A percentile compares a stretch with the other conserved stretches of the same genome.
Conservation (phyloP, 2,888 invertebrate genomes). For the Agonopterix subpropinquella region DNA sequence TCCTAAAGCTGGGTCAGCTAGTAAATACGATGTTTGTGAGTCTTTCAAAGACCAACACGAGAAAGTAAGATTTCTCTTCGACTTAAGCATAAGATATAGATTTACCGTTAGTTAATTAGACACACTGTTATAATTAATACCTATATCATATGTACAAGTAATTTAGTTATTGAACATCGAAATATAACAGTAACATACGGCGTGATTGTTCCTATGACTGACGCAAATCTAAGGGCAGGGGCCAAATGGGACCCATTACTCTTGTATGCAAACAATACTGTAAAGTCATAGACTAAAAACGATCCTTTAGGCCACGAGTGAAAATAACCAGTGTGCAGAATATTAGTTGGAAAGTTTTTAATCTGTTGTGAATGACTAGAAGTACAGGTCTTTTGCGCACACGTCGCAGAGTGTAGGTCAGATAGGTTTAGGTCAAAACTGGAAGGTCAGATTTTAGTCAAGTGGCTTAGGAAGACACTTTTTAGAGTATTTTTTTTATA, state of each 20-base stretch:
- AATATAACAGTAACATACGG: slow-evolving; percentile 44
- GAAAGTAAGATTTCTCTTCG: too few relatives aligned
- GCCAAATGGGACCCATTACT: slow-evolving; percentile 61
- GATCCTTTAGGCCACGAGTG: background rate
- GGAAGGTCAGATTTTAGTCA: slow-evolving; percentile 39
- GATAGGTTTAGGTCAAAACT: slow-evolving; percentile 31
- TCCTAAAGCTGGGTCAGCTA: too few relatives aligned
- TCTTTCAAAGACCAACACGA: too few relatives aligned
- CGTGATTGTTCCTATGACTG: slow-evolving; percentile 63
- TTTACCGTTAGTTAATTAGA: too few relatives aligned
- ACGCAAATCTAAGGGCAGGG: slow-evolving; percentile 57
- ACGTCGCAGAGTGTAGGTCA: slow-evolving; percentile 48
- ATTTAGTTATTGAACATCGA: slow-evolving; percentile 35
- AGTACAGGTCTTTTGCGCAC: slow-evolving; percentile 34
- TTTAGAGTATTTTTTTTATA: too few relatives aligned
- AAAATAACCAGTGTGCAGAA: background rate
- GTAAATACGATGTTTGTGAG: too few relatives aligned
- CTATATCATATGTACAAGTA: too few relatives aligned
- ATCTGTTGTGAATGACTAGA: slow-evolving; percentile 19
- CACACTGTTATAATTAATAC: too few relatives aligned
- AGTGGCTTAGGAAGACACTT: slow-evolving; percentile 41
- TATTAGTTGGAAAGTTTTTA: background rate
- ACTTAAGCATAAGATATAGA: too few relatives aligned
- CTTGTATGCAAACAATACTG: slow-evolving; percentile 33
- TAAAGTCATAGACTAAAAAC: slow-evolving; percentile 26